Percentiles rank a stretch among this genome's conserved stretches.
phyloP scores from a whole-genome alignment of 2,797 vertebrate species.

The Sarcoramphus papa region DNA sequence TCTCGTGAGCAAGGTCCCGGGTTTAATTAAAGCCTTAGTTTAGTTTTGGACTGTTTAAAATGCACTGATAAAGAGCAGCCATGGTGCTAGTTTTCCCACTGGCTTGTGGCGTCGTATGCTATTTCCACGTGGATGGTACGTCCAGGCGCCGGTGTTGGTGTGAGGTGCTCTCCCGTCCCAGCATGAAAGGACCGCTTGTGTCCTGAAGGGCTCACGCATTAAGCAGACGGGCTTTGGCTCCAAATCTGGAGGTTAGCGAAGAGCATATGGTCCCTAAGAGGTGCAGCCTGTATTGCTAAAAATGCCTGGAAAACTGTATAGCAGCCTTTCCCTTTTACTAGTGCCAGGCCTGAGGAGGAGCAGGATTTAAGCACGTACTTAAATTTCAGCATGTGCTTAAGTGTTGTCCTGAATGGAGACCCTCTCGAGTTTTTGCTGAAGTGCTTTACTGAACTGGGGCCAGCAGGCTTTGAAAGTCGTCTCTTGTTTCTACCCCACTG shows the following conservation, averaged over 20 bases:
- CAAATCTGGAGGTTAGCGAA: not conserved
- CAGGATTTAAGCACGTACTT: not conserved
- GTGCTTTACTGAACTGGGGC: not conserved
- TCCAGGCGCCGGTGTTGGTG: not conserved
- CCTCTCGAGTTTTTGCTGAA: not conserved
- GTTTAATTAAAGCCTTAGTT: not conserved
- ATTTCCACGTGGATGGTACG: not conserved
- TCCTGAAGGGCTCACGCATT: not conserved
- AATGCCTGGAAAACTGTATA: not conserved
- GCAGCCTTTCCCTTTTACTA: not conserved
- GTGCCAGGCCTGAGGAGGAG: not conserved
- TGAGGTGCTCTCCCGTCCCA: not conserved
- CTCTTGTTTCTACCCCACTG: not conserved
- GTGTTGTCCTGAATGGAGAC: not conserved
- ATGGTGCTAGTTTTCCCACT: not conserved
- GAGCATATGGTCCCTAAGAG: not conserved
- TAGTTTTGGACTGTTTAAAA: not conserved
- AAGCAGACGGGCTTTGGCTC: not conserved
- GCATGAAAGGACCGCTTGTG: accelerated
- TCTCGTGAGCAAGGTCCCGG: not conserved
- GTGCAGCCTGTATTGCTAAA: not conserved
- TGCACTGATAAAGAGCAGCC: not conserved
- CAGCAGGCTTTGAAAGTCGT: not conserved
- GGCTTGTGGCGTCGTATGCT: not conserved
- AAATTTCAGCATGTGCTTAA: not conserved